phyloP scores from a whole-genome alignment of 2,113 vertebrate genomes.

The Amblyornis subalaris region DNA sequence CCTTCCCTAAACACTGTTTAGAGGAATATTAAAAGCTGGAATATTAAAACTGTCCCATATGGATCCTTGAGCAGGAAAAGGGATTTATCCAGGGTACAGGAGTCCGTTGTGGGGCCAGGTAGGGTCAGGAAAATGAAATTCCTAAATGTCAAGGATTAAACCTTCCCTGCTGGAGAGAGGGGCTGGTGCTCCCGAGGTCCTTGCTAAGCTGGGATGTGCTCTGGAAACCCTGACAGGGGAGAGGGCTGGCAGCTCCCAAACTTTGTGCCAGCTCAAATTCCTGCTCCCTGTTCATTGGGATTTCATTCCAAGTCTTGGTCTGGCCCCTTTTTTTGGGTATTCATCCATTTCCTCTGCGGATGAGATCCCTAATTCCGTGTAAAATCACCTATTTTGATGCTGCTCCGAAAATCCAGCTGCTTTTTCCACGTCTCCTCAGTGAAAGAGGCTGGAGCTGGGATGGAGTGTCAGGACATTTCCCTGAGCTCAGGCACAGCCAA shows the following conservation, averaged over 20 bases:
- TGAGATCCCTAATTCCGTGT: background rate
- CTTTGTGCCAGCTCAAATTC: background rate
- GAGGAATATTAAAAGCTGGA: background rate
- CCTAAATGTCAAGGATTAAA: background rate
- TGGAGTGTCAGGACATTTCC: background rate
- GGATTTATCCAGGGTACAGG: fast-evolving
- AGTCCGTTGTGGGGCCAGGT: too few species aligned
- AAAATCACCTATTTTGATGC: background rate
- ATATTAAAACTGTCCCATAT: background rate
- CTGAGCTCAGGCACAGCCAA: background rate
- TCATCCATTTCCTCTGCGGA: background rate
- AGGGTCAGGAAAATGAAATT: background rate
- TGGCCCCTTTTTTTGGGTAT: background rate
- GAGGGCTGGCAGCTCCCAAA: background rate
- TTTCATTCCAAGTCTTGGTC: background rate
- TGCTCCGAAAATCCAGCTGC: background rate
- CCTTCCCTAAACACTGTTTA: background rate
- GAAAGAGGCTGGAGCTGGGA: background rate
- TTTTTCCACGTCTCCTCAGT: background rate
- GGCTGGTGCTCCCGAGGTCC: background rate
- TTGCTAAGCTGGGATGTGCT: background rate
- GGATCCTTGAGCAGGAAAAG: background rate
- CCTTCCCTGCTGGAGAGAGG: background rate
- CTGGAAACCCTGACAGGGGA: fast-evolving
- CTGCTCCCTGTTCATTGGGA: background rate